A percentile compares a stretch with the other conserved stretches of the same genome.
Conservation (phyloP, 2,113 vertebrate species). For the Mionectes macconnelli region DNA sequence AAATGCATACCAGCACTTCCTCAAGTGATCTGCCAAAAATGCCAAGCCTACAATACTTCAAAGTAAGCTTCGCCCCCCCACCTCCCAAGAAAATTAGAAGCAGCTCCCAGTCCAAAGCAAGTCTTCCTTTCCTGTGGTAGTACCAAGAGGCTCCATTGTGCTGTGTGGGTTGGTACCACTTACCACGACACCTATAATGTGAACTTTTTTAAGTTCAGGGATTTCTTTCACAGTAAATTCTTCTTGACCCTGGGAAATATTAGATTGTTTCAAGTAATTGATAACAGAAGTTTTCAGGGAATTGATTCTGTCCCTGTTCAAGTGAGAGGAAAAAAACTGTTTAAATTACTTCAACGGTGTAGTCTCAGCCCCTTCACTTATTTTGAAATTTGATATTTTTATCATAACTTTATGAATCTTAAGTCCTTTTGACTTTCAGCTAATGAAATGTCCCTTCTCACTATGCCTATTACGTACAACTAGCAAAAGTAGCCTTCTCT, state of each 20-base stretch:
- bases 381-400: not conserved
- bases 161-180: not conserved
- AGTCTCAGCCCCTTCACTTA: not conserved
- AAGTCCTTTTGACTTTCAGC: not conserved
- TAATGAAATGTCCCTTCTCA: not conserved
- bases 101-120: not conserved
- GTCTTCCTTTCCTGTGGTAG: not conserved
- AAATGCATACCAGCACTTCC: conserved; percentile 42
- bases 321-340: not conserved
- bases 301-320: not conserved
- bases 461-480: not conserved
- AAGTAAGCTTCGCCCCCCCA: not conserved
- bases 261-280: conserved; percentile 30
- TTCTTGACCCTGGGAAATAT: not conserved
- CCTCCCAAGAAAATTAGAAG: conserved; percentile 15
- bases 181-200: not conserved
- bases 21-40: conserved; percentile 45
- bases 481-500: not conserved
- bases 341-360: not conserved
- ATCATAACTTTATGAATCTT: not conserved
- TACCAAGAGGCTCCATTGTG: not conserved
- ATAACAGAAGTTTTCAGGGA: conserved; percentile 3
- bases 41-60: conserved; percentile 37
- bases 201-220: not conserved
- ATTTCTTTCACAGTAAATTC: conserved; percentile 16